phyloP scores from a whole-genome alignment of 2,888 invertebrate species.

The Sepiola atlantica region DNA sequence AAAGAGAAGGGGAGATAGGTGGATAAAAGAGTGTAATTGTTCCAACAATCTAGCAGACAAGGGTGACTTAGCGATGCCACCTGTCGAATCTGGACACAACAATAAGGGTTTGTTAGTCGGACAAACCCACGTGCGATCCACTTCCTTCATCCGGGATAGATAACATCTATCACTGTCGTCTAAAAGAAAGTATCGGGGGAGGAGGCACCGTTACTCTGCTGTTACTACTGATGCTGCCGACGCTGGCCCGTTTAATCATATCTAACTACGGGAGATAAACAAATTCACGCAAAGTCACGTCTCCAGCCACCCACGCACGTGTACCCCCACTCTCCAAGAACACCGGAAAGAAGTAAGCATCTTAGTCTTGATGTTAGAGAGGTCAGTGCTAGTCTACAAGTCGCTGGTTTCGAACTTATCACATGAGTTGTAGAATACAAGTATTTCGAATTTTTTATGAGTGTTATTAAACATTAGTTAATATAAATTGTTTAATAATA shows the following conservation, averaged over 20 bases:
- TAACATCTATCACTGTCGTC: slow-evolving; percentile 32
- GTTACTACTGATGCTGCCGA: background rate
- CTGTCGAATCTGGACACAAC: background rate
- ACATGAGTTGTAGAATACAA: background rate
- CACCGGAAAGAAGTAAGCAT: background rate
- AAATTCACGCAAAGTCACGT: background rate
- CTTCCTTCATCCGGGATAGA: slow-evolving; percentile 15
- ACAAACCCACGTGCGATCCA: slow-evolving; percentile 1
- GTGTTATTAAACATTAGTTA: too few species aligned
- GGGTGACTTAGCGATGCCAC: slow-evolving; percentile 21
- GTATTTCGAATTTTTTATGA: too few species aligned
- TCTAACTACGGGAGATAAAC: slow-evolving; percentile 6
- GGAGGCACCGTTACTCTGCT: background rate
- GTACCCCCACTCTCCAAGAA: background rate
- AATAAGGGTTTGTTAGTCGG: background rate
- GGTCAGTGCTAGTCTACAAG: background rate
- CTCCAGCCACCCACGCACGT: background rate
- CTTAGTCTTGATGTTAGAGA: background rate
- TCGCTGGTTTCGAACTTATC: background rate
- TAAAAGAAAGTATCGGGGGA: background rate
- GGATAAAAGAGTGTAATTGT: background rate
- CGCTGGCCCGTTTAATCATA: background rate
- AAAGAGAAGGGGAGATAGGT: background rate
- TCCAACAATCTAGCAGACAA: background rate
- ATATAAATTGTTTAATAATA: too few species aligned